phyloP scores from a whole-genome alignment of 2,797 vertebrate genomes.

The Bradypus variegatus region DNA sequence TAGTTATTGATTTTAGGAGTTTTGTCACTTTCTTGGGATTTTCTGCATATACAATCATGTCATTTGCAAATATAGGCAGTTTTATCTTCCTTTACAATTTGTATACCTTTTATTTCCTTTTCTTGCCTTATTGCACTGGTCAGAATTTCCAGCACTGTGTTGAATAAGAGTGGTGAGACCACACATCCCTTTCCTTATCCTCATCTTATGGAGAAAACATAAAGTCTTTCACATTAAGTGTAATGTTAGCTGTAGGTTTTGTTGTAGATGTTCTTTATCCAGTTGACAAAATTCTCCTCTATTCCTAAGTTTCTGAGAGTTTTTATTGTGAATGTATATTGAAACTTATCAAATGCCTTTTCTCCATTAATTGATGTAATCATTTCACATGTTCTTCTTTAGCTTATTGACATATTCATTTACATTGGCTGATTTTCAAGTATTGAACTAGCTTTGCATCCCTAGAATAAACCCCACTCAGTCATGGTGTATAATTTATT shows the following conservation, averaged over 20 bases:
- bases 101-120: background rate
- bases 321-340: background rate
- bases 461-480: background rate
- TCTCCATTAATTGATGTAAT: background rate
- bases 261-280: background rate
- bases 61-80: background rate
- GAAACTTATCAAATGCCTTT: background rate
- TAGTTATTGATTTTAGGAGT: background rate
- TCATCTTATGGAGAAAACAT: background rate
- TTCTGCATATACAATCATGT: background rate
- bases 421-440: no score
- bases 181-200: background rate
- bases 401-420: background rate
- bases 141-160: background rate
- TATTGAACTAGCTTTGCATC: background rate
- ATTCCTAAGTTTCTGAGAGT: background rate
- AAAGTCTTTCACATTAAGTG: background rate
- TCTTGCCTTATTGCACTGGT: background rate
- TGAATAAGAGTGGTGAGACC: background rate
- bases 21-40: background rate
- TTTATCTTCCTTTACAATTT: background rate
- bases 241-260: background rate
- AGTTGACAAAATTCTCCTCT: background rate
- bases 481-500: background rate
- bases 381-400: background rate